These are phyloP conservation scores for Cyclopterus lumpus DNA, from an alignment of 2,797 vertebrate species.

Conservation along the genomic window DNA sequence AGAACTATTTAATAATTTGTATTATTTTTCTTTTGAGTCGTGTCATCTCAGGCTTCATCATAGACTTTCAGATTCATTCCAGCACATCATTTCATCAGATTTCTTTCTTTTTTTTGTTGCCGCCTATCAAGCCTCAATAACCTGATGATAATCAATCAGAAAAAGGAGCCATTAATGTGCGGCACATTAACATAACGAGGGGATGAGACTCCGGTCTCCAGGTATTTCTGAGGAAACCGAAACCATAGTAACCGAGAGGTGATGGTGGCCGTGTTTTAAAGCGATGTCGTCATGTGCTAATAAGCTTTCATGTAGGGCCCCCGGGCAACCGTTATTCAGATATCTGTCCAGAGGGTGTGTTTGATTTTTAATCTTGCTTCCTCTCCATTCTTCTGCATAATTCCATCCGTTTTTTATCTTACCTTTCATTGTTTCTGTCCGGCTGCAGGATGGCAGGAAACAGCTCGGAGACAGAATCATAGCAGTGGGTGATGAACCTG, in stretches of 20 bases:
- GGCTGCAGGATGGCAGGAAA: constrained; percentile 85
- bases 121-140: neutral
- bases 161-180: neutral
- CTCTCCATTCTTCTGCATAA: neutral
- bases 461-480: constrained; percentile 87
- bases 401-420: constrained; percentile 9
- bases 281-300: constrained; percentile 42
- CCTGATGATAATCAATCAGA: constrained; percentile 1
- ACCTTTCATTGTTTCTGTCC: constrained; percentile 10
- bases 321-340: constrained; percentile 43
- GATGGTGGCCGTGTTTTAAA: constrained; percentile 23
- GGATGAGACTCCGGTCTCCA: neutral
- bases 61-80: neutral
- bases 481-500: constrained; percentile 88
- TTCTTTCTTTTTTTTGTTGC: neutral
- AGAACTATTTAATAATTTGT: neutral
- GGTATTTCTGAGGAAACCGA: constrained; percentile 19
- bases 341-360: constrained; percentile 59
- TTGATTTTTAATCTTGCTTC: constrained; percentile 50
- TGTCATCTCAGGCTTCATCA: neutral
- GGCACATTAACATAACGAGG: neutral
- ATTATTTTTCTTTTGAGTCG: neutral
- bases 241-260: constrained; percentile 10
- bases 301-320: constrained; percentile 50
- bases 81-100: constrained; percentile 5